phyloP scores from a whole-genome alignment of 1,140 invertebrate genomes.

The Triops cancriformis region DNA sequence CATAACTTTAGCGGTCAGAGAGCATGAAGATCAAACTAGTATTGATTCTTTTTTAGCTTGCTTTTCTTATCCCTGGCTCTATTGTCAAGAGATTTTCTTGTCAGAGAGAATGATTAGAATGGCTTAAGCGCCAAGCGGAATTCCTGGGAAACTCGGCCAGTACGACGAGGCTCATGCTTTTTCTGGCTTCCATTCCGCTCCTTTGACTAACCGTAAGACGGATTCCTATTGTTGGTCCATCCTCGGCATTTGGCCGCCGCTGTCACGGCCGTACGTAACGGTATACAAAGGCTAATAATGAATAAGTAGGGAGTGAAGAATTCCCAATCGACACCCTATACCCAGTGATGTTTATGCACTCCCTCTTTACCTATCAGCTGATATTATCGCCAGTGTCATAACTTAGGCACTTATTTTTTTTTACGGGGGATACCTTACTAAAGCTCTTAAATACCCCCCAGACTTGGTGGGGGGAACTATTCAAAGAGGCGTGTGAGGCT shows the following conservation, averaged over 20 bases:
- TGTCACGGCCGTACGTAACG: no score
- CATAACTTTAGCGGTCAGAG: background rate
- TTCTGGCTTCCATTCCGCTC: background rate
- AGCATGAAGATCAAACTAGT: background rate
- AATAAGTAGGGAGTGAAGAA: background rate
- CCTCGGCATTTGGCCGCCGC: no score
- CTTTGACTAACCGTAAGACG: background rate
- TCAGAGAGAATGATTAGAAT: background rate
- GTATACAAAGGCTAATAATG: background rate
- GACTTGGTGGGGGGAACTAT: background rate
- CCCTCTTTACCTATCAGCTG: background rate
- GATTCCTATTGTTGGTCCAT: no score
- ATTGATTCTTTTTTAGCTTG: background rate
- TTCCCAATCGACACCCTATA: background rate
- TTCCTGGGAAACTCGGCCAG: background rate
- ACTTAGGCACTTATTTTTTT: background rate
- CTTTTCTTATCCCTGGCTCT: background rate
- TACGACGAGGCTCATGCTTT: background rate
- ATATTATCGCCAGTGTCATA: background rate
- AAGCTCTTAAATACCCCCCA: background rate
- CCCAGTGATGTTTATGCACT: background rate
- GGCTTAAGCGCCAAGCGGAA: background rate
- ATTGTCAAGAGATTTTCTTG: background rate
- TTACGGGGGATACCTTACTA: background rate
- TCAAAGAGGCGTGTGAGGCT: background rate